Conservation (phyloP, 2,797 vertebrate genomes). For the Allobates femoralis region DNA sequence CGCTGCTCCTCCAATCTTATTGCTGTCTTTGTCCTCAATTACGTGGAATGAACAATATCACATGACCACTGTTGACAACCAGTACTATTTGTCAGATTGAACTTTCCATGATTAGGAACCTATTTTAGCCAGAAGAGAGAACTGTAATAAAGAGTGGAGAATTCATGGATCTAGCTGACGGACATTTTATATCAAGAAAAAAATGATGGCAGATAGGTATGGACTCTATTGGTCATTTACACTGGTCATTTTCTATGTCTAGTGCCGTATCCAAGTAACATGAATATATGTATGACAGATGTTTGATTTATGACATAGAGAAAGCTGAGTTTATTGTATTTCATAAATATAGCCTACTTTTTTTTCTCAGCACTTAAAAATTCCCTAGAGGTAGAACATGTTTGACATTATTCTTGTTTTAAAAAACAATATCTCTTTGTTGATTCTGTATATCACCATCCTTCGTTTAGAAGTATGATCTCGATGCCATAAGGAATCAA, state of each 20-base stretch:
- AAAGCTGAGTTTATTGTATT: constrained; percentile 20
- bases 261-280: background rate
- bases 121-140: no score
- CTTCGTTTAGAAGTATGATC: constrained; percentile 28
- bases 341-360: constrained; percentile 13
- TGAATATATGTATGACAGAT: constrained; percentile 26
- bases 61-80: no score
- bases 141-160: no score
- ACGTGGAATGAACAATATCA: no score
- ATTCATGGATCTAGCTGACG: no score
- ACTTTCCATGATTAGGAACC: no score
- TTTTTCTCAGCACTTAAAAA: constrained; percentile 39
- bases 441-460: background rate
- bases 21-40: no score
- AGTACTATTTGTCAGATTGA: no score
- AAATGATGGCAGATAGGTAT: background rate
- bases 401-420: constrained; percentile 28
- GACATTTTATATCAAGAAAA: no score
- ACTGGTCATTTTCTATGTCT: background rate
- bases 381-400: constrained; percentile 35
- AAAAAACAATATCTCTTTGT: constrained; percentile 37
- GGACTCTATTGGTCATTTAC: background rate
- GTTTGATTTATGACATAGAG: constrained; percentile 24
- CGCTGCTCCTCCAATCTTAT: no score
- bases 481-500: constrained; percentile 2